Conservation (phyloP, 2,797 vertebrate species). For the Sebastes matsubarae region DNA sequence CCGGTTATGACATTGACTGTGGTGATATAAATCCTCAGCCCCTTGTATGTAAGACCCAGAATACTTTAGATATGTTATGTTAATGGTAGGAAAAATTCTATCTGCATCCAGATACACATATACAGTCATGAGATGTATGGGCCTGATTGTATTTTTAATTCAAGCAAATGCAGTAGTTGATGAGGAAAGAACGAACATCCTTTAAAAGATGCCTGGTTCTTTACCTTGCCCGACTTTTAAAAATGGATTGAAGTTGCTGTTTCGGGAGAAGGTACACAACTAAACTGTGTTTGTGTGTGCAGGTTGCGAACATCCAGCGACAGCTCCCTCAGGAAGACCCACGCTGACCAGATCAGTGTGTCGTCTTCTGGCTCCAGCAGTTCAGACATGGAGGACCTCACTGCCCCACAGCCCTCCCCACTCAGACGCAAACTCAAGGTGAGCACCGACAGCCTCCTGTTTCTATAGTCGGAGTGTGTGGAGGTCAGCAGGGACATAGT, state of each 20-base stretch:
- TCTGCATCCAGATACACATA: background rate
- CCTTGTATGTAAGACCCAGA: background rate
- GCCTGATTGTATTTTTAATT: background rate
- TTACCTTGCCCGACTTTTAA: background rate
- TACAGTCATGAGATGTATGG: background rate
- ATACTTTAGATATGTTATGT: background rate
- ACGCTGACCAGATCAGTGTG: constrained; percentile 81
- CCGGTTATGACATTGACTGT: background rate
- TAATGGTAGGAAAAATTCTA: background rate
- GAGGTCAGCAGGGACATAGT: background rate
- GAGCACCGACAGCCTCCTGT: background rate
- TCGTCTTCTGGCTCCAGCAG: constrained; percentile 84
- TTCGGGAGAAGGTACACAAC: too few relatives aligned
- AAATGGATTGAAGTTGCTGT: background rate
- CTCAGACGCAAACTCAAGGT: constrained; percentile 74
- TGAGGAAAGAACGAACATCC: background rate
- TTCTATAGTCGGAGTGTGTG: background rate
- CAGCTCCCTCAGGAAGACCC: constrained; percentile 68
- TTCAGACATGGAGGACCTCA: constrained; percentile 83
- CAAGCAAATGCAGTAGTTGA: background rate
- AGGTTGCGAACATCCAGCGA: constrained; percentile 80
- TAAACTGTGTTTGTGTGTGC: constrained; percentile 4
- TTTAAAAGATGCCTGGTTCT: background rate
- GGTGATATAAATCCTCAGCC: background rate
- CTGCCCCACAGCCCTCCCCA: constrained; percentile 52